Evolutionary conservation across 2,113 vertebrate genomes (phyloP).

Genomic region (Balaeniceps rex): DNA sequence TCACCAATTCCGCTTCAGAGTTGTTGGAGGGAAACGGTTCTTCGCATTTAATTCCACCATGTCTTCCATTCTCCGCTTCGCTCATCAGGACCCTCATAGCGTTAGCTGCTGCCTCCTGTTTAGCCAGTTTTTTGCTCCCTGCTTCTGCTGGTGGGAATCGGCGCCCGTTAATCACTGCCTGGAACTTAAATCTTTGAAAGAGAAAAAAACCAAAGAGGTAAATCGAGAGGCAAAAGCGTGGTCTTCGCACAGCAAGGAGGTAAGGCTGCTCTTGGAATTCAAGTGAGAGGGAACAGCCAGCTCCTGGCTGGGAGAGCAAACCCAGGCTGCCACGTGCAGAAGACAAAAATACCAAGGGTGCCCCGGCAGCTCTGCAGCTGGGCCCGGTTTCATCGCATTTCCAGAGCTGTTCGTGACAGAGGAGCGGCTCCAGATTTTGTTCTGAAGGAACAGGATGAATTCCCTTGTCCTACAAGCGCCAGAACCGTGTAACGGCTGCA

Average conservation of each 20-base stretch:
- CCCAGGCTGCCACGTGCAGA: background rate
- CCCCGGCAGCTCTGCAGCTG: background rate
- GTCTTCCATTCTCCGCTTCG: conserved; percentile 78
- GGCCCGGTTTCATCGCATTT: accelerated
- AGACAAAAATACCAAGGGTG: background rate
- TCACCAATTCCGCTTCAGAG: background rate
- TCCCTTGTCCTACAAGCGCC: background rate
- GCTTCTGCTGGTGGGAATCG: conserved; percentile 89
- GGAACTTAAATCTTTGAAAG: conserved; percentile 88
- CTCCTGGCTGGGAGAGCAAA: background rate
- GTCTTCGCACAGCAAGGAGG: background rate
- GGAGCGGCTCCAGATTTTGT: background rate
- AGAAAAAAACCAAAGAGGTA: background rate
- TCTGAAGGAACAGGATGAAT: background rate
- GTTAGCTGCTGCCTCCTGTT: conserved; percentile 89
- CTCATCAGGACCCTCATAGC: conserved; percentile 82
- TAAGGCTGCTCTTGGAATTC: background rate
- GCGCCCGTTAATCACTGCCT: conserved; percentile 87
- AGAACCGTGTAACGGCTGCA: accelerated
- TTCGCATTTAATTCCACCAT: conserved; percentile 4
- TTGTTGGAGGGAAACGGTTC: background rate
- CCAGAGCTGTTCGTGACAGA: background rate
- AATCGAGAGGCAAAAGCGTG: background rate
- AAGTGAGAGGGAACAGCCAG: background rate
- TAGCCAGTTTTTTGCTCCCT: conserved; percentile 93